Evolutionary conservation across 2,113 vertebrate genomes (phyloP), one percentile per base, ranked within the genome.

Genomic region (Scomber scombrus): DNA sequence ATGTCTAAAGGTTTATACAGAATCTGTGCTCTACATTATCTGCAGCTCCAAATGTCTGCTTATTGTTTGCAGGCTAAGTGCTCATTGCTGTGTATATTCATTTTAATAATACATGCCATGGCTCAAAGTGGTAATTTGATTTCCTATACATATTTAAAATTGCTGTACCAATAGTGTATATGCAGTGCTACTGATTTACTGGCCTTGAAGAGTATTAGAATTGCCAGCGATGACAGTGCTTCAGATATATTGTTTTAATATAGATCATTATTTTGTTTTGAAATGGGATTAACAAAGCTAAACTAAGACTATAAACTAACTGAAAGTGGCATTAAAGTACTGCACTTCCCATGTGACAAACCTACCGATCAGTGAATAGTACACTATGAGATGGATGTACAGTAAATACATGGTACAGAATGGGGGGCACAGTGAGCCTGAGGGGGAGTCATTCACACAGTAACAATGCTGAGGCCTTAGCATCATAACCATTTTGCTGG

Each of bases 401-500:
- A 72, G 72, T 80, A 82, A 85, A 81, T 29, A 68, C 45, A 81
- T 26, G 23, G 23, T 26, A 64, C 15, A 71, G 43, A 80, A 68
- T 31, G 50, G 3, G 15, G 12, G 51, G 3, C 49, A 26, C 0
- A 8, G 4, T 57, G 10, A 83, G 71, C 66, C 67, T 1, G 29
- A 60, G 46, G 85, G 29, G 2, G 45, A 68, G 47, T 15, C 69
- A 68, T 81, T 78, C 31, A 77, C 70, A 60, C 55, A 11, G 47
- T 69, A 60, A 78, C 61, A 81, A 80, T 54, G 66, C 75, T 40
- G 14, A 68, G 12, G 57, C 16, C 60, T 68, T 40, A 29, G 64
- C 69, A 45, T 75, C 76, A 77, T 82, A 70, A 60, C 43, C 50
- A 70, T 69, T 84, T 11, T 11, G 56, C 71, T 9, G 47, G 7